Evolutionary conservation across 1,140 invertebrate genomes (phyloP).

Genomic region (Aplysia californica): DNA sequence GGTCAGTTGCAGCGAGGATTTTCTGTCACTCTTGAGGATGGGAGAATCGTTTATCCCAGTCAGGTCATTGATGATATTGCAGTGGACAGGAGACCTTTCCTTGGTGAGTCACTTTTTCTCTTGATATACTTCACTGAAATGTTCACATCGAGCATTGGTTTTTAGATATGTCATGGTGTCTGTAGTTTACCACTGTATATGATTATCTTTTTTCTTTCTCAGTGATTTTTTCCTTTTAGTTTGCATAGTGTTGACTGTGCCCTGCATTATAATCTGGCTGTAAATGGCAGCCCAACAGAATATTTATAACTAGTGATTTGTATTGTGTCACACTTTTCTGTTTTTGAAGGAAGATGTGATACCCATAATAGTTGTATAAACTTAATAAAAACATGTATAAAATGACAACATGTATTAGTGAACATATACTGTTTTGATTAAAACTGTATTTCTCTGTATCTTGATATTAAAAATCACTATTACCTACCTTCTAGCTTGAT

Average conservation of each 20-base stretch:
- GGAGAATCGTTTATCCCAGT: conserved; percentile 8
- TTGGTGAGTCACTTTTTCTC: background rate
- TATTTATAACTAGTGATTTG: too few species aligned
- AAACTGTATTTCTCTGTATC: too few species aligned
- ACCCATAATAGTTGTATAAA: too few species aligned
- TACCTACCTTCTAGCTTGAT: too few species aligned
- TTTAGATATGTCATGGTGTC: background rate
- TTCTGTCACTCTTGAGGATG: conserved; percentile 16
- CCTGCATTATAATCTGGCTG: too few species aligned
- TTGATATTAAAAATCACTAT: too few species aligned
- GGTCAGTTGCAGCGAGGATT: conserved; percentile 17
- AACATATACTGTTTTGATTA: too few species aligned
- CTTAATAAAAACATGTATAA: too few species aligned
- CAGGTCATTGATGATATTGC: background rate
- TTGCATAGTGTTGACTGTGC: background rate
- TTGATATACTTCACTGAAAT: background rate
- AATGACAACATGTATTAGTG: too few species aligned
- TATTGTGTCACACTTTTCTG: too few species aligned
- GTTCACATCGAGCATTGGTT: background rate
- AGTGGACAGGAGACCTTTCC: conserved; percentile 4
- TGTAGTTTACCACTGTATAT: background rate
- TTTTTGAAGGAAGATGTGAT: too few species aligned
- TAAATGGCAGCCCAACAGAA: too few species aligned
- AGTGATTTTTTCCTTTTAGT: background rate
- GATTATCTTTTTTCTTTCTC: background rate